phyloP scores from a whole-genome alignment of 1,140 invertebrate genomes.

The Artemia franciscana region DNA sequence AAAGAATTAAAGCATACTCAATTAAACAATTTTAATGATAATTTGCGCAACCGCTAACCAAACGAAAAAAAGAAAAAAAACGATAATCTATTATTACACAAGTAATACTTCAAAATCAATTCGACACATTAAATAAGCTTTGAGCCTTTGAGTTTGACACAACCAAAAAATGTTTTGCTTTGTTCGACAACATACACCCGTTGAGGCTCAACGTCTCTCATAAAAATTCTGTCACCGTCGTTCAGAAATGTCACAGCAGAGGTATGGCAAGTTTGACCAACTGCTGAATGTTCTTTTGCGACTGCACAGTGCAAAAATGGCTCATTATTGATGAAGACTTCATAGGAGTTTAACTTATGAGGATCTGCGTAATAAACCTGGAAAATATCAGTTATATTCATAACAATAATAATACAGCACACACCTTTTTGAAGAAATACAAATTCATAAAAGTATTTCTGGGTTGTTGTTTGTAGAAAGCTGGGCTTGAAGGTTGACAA shows the following conservation, averaged over 20 bases:
- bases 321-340: conserved; percentile 23
- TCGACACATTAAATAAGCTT: no score
- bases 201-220: conserved; percentile 38
- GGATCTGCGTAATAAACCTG: conserved; percentile 36
- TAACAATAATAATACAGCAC: conserved; percentile 5
- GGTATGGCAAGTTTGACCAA: conserved; percentile 37
- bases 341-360: conserved; percentile 35
- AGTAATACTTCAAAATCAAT: no score
- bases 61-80: no score
- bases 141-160: conserved; percentile 40
- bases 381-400: conserved; percentile 7
- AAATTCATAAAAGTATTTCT: no score
- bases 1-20: no score
- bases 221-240: conserved; percentile 32
- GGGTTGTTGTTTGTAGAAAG: no score
- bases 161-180: conserved; percentile 52
- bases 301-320: conserved; percentile 28
- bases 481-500: not conserved
- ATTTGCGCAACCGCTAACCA: no score
- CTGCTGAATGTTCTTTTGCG: conserved; percentile 14
- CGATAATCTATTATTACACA: no score
- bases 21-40: no score
- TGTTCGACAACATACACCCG: conserved; percentile 41
- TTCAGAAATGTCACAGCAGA: conserved; percentile 35
- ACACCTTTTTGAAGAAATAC: no score